Base-by-base conservation (phyloP, 2,113 vertebrate genomes). In the Plestiodon gilberti region DNA sequence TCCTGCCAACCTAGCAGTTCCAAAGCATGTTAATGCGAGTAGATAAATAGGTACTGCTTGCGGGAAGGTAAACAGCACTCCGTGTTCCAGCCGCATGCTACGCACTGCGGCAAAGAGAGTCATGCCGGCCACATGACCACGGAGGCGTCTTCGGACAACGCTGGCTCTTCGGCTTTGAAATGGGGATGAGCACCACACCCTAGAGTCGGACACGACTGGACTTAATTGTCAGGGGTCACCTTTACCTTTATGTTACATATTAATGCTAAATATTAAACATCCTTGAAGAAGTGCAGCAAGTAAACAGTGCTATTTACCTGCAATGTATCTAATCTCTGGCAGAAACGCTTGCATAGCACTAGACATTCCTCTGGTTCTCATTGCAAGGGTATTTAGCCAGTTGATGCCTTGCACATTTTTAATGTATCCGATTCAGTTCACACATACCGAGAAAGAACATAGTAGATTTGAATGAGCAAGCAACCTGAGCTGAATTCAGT, bases 401-500 rank as follows among this genome's bases (percentile, higher is more conserved):
- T 2, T 22, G 7, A 83, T 8, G 82, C 4, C 2, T 83, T 84
- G 74, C 0, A 14, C 0, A 1, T 57, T 79, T 65, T 79, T 79
- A 6, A 83, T 86, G 65, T 0, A 76, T 18, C 3, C 40, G 15
- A 17, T 75, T 48, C 38, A 75, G 18, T 62, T 75, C 5, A 89
- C 55, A 70, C 28, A 43, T 10, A 70, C 64, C 1, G 55, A 18
- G 80, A 48, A 64, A 13, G 52, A 1, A 62, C 33, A 1, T 8
- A 64, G 20, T 79, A 38, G 33, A 69, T 81, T 6, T 85, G 28
- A 83, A 76, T 13, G 1, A 2, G 6, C 28, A 18, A 89, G 17
- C 74, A 86, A 3, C 18, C 84, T 78, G 2, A 85, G 23, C 28
- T 6, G 75, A 84, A 89, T 81, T 81, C 78, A 65, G 13, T 70